Conservation (phyloP, 2,888 invertebrate genomes). For the Harpagoxenus sublaevis region DNA sequence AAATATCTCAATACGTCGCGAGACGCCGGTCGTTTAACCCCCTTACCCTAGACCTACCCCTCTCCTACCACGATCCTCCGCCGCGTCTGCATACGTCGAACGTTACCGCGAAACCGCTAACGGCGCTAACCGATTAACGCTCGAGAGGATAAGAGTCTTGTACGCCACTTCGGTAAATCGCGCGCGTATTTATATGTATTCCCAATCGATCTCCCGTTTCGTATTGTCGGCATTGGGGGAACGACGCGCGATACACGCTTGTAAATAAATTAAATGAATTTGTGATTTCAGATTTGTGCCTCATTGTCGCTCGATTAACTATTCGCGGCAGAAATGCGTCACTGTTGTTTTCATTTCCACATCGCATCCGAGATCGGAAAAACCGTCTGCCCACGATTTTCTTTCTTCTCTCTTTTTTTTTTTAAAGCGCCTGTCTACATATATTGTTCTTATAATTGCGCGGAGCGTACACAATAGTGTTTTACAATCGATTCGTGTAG, state of each 20-base stretch:
- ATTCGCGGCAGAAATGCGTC: neutral
- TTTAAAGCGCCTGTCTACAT: neutral
- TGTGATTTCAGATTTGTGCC: neutral
- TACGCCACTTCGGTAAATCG: neutral
- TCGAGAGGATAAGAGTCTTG: neutral
- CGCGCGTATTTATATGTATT: neutral
- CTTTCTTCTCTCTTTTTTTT: neutral
- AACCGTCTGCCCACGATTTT: neutral
- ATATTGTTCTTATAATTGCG: conserved; percentile 26
- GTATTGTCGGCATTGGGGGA: too few relatives aligned
- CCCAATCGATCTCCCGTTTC: neutral
- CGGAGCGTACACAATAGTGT: neutral
- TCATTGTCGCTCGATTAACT: neutral
- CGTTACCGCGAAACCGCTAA: conserved; percentile 33
- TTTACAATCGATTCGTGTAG: conserved; percentile 11
- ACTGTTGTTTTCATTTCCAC: conserved; percentile 18
- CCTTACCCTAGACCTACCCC: neutral
- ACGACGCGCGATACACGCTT: too few relatives aligned
- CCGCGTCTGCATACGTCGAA: too few relatives aligned
- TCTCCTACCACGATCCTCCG: neutral
- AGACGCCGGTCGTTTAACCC: conserved; percentile 22
- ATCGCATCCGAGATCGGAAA: neutral
- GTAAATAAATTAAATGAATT: neutral
- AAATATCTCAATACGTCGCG: conserved; percentile 16
- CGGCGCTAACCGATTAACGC: conserved; percentile 15